Evolutionary conservation across 2,113 vertebrate genomes (phyloP).

Genomic region (Xiphorhynchus elegans): DNA sequence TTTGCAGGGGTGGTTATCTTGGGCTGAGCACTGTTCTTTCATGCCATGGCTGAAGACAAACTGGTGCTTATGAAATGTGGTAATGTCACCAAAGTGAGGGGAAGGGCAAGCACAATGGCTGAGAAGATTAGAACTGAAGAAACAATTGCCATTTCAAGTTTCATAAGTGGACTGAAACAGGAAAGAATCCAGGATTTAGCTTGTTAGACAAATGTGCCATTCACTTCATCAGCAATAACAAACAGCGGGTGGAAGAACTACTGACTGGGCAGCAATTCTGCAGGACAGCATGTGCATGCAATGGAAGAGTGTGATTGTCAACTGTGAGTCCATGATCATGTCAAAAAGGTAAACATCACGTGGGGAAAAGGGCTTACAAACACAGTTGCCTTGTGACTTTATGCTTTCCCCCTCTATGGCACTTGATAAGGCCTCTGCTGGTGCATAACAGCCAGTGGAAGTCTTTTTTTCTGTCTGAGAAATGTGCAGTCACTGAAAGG

Average conservation of each 20-base stretch:
- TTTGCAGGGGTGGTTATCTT: not conserved
- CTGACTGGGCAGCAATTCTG: not conserved
- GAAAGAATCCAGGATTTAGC: not conserved
- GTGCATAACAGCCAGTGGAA: not conserved
- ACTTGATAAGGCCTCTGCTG: not conserved
- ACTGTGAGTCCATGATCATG: not conserved
- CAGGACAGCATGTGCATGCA: accelerated
- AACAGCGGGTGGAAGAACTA: not conserved
- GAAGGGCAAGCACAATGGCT: not conserved
- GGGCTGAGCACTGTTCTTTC: not conserved
- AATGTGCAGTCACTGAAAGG: not conserved
- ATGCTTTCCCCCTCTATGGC: not conserved
- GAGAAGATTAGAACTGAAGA: not conserved
- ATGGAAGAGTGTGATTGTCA: not conserved
- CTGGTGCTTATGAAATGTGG: not conserved
- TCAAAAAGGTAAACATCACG: not conserved
- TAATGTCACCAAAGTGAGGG: not conserved
- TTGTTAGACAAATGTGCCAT: not conserved
- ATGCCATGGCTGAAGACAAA: not conserved
- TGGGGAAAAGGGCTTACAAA: not conserved
- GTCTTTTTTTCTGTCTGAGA: not conserved
- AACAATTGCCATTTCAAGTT: accelerated
- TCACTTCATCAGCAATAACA: not conserved
- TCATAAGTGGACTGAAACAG: not conserved
- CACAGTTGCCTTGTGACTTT: not conserved